A percentile compares a stretch with the other conserved stretches of the same genome.
These are phyloP conservation scores for Thamnophis sirtalis DNA, from an alignment of 2,113 vertebrate genomes.

Conservation along the genomic window DNA sequence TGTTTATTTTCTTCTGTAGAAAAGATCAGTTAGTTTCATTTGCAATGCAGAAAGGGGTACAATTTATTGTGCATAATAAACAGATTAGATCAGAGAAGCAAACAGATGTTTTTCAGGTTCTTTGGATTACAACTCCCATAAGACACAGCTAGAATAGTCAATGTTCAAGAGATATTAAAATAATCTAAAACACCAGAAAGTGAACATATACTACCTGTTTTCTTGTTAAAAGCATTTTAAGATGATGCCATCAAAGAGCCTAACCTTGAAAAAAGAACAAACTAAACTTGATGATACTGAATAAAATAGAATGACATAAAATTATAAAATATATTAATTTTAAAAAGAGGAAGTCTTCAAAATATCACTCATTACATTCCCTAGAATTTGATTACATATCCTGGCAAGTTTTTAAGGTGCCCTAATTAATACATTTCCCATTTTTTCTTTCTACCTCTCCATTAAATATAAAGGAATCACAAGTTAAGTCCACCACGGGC, in stretches of 20 bases:
- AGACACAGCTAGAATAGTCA: neutral
- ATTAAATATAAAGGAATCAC: neutral
- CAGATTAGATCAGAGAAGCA: neutral
- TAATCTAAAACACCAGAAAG: neutral
- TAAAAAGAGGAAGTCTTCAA: neutral
- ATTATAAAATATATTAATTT: neutral
- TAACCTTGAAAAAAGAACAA: neutral
- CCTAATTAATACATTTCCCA: neutral
- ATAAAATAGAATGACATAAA: neutral
- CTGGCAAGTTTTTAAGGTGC: neutral
- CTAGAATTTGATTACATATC: neutral
- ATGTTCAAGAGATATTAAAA: neutral
- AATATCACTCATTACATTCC: neutral
- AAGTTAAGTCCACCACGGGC: neutral
- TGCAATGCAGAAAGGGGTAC: neutral
- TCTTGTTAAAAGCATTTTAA: neutral
- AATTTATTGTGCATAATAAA: neutral
- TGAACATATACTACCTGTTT: neutral
- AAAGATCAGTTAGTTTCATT: neutral
- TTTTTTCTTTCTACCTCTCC: neutral
- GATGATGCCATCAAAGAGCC: neutral
- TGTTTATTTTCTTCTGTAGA: neutral
- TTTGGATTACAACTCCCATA: neutral
- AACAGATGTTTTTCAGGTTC: neutral
- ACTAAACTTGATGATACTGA: neutral